phyloP scores from a whole-genome alignment of 2,113 vertebrate species.

The Poicephalus gulielmi region DNA sequence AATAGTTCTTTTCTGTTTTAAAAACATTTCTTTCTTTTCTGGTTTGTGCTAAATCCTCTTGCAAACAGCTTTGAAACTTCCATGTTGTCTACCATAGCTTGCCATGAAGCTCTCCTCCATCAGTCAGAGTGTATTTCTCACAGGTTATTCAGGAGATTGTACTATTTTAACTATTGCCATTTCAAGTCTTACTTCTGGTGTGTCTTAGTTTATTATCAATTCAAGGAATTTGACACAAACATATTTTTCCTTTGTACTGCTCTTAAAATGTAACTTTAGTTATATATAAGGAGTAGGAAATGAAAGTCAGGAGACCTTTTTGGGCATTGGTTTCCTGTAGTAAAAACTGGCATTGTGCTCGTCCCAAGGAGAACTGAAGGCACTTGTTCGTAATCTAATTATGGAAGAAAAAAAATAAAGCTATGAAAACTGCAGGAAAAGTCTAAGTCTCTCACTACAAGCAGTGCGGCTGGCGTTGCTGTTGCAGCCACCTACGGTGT shows the following conservation, averaged over 20 bases:
- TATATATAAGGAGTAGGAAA: neutral
- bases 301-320: neutral
- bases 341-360: neutral
- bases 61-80: neutral
- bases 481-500: fast-evolving
- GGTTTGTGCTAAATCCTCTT: neutral
- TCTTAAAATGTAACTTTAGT: neutral
- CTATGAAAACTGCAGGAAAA: neutral
- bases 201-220: neutral
- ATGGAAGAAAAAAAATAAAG: neutral
- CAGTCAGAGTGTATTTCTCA: neutral
- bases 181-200: neutral
- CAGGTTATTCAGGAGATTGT: neutral
- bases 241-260: neutral
- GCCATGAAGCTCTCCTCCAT: neutral
- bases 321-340: neutral
- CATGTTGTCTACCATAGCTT: neutral
- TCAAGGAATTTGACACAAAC: fast-evolving
- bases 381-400: neutral
- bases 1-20: neutral
- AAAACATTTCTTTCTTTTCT: neutral
- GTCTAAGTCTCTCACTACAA: neutral
- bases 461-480: neutral
- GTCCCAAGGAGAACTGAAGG: neutral
- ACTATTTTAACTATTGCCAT: fast-evolving